phyloP scores from a whole-genome alignment of 2,113 vertebrate species.

The Progne subis region DNA sequence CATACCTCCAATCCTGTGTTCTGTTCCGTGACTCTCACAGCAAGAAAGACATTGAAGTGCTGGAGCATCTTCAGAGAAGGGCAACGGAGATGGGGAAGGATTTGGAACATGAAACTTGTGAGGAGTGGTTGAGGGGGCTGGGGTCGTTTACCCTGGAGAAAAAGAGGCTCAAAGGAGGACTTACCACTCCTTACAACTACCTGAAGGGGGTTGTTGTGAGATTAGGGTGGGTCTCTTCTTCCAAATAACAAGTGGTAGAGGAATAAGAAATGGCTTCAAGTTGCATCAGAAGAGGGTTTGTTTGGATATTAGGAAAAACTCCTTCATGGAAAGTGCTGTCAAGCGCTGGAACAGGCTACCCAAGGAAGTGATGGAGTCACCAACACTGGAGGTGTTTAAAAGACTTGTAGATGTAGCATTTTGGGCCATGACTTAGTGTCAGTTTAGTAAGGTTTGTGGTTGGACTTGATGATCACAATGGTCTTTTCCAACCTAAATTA shows the following conservation, averaged over 20 bases:
- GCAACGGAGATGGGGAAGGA: rapidly evolving
- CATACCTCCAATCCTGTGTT: neutral
- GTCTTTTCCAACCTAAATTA: neutral
- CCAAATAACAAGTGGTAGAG: neutral
- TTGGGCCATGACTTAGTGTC: neutral
- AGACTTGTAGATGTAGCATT: neutral
- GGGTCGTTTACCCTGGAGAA: neutral
- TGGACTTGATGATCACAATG: no score
- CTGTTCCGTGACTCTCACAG: neutral
- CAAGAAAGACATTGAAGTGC: neutral
- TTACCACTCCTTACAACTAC: neutral
- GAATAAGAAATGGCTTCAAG: neutral
- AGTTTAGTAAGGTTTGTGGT: neutral
- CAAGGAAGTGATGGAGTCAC: neutral
- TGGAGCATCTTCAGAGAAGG: rapidly evolving
- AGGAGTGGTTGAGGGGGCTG: neutral
- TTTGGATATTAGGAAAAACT: neutral
- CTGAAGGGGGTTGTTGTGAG: neutral
- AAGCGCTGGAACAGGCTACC: neutral
- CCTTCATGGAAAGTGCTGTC: neutral
- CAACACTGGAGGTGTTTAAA: neutral
- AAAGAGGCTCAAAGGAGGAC: neutral
- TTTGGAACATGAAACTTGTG: neutral
- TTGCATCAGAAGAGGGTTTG: neutral
- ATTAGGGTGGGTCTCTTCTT: neutral